A percentile compares a stretch with the other conserved stretches of the same genome.
Conservation (phyloP, 2,113 vertebrate species). For the Taxidea taxus region DNA sequence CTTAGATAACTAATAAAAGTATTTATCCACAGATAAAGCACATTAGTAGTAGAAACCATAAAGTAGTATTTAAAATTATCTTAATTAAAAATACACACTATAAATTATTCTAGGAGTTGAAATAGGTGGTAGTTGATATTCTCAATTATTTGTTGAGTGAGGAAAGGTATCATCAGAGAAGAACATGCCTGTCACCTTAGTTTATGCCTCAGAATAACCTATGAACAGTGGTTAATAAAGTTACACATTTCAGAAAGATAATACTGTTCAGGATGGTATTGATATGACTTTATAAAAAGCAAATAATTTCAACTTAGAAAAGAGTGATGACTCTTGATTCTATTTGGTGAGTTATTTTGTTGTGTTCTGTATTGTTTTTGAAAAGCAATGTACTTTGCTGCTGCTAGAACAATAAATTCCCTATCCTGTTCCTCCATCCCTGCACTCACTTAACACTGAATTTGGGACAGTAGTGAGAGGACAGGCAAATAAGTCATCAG, state of each 20-base stretch:
- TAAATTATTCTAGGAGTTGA: background rate
- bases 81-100: constrained; percentile 29
- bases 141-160: background rate
- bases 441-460: background rate
- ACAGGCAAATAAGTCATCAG: background rate
- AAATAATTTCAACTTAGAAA: background rate
- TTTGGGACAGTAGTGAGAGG: background rate
- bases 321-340: background rate
- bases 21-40: background rate
- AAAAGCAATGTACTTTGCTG: background rate
- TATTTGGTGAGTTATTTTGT: background rate
- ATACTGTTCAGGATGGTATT: background rate
- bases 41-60: background rate
- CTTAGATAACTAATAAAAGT: background rate
- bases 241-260: background rate
- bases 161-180: background rate
- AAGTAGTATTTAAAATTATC: background rate
- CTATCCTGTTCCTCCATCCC: background rate
- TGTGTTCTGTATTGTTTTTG: background rate
- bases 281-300: background rate
- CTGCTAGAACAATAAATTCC: background rate
- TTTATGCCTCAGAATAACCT: background rate
- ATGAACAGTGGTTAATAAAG: background rate
- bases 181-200: background rate
- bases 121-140: background rate